Evolutionary conservation across 2,113 vertebrate genomes (phyloP).

Genomic region (Jaculus jaculus): DNA sequence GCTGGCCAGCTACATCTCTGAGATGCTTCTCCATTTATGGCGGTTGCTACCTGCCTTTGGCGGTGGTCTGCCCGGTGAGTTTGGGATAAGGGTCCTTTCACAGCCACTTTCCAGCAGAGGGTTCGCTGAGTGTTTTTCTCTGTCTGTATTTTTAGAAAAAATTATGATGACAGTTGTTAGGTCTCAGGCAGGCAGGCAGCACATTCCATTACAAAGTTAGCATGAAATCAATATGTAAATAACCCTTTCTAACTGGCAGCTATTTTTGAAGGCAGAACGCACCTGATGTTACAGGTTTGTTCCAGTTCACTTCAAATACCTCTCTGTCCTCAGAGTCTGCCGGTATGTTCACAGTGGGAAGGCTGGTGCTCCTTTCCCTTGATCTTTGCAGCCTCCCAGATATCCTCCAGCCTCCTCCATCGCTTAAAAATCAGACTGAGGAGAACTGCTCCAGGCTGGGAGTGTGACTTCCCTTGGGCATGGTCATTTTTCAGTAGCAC

Average conservation of each 20-base stretch:
- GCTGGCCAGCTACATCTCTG: not conserved
- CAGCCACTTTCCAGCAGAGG: constrained; percentile 53
- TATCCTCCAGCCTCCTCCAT: constrained; percentile 39
- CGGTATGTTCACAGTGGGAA: not conserved
- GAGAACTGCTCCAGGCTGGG: constrained; percentile 4
- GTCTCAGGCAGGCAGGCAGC: constrained; percentile 77
- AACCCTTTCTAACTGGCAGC: constrained; percentile 80
- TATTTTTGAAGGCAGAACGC: constrained; percentile 82
- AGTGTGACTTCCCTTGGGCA: not conserved
- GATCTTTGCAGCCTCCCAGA: constrained; percentile 49
- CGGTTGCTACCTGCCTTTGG: not conserved
- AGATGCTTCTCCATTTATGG: not conserved
- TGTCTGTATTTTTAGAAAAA: constrained; percentile 73
- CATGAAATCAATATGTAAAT: constrained; percentile 79
- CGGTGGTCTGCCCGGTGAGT: not conserved
- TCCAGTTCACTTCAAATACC: constrained; percentile 81
- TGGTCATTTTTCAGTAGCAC: constrained; percentile 52
- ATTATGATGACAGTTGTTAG: constrained; percentile 76
- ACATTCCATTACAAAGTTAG: constrained; percentile 79
- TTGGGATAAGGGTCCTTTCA: constrained; percentile 43
- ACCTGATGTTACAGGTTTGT: constrained; percentile 81
- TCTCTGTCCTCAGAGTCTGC: constrained; percentile 74
- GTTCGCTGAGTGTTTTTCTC: constrained; percentile 57
- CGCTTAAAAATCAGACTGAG: constrained; percentile 62
- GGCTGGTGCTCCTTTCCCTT: constrained; percentile 13